Base-by-base conservation (phyloP, 2,888 invertebrate species). In the Drosophila neutralis region DNA sequence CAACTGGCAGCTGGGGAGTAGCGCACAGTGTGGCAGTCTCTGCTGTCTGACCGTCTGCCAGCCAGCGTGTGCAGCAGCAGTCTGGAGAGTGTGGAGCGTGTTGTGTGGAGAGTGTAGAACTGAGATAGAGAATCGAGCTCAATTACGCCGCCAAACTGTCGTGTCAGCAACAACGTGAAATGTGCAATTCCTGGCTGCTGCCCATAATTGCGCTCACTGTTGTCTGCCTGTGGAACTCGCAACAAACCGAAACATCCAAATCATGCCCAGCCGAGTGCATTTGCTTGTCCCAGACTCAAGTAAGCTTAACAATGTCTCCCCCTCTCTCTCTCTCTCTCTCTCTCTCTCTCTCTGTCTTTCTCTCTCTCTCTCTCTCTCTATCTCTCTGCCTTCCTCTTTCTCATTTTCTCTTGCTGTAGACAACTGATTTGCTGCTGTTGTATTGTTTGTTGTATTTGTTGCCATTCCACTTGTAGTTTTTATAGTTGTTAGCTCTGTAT, bases 241-340 rank as follows among this genome's bases (percentile, higher is more conserved):
- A 92, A 90, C 91, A 91, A 90, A 90, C 92, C 89, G 91, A 92
- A 91, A 91, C 93, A 94, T 90, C 94, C 88, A 95, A 95, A 82
- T 94, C 95, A 84, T 97, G 97, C 92, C 97, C 97, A 75, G 94
- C 95, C 87, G 96, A 97, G 94, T 97, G 97, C 94, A 97, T 97
- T 93, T 97, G 97, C 93, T 94, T 97, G 75, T 97, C 97, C 70
- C 96, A 96, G 92, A 97, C 97, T 82, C 97, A 97, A 96, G 97
- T 97, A 95, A 93, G 91, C 90, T 84, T 84, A 89, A 87, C 82
- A 86, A 86, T 87, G 72, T 77, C 61, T 64, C 40, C 40, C 45
- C 42, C 31, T 15, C 62, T 11, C 18, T 13, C 51, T 1, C 21
- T 5, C n/a, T 35, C 52, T 6, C 10, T 2, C 31, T 4, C 36